A percentile compares a stretch with the other conserved stretches of the same genome.
Conservation (phyloP, 2,888 invertebrate species). For the Branchellion lobata region DNA sequence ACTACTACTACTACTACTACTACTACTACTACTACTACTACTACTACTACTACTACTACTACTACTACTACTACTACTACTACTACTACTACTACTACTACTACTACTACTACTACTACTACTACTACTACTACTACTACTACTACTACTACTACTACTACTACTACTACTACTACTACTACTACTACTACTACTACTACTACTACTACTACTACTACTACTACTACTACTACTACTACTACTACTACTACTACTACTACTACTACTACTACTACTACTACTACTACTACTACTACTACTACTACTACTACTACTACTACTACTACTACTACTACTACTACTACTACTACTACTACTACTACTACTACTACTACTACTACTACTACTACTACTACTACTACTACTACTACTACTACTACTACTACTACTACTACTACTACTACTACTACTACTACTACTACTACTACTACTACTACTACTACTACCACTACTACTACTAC, state of each 20-base stretch:
- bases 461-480: constrained; percentile 23
- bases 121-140: no score
- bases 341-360: constrained; percentile 16
- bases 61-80: no score
- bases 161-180: no score
- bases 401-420: constrained; percentile 29
- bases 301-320: constrained; percentile 15
- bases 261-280: constrained; percentile 17
- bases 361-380: constrained; percentile 27
- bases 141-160: no score
- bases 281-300: constrained; percentile 8
- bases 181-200: constrained; percentile 6
- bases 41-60: no score
- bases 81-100: no score
- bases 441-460: constrained; percentile 27
- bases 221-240: constrained; percentile 16
- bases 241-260: background rate
- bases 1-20: no score
- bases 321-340: background rate
- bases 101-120: no score
- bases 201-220: constrained; percentile 29
- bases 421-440: constrained; percentile 27
- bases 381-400: constrained; percentile 27
- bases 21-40: no score
- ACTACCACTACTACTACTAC: constrained; percentile 10